Evolutionary conservation across 2,113 vertebrate genomes (phyloP), one percentile per base, ranked within the genome.

Genomic region (Turnix velox): DNA sequence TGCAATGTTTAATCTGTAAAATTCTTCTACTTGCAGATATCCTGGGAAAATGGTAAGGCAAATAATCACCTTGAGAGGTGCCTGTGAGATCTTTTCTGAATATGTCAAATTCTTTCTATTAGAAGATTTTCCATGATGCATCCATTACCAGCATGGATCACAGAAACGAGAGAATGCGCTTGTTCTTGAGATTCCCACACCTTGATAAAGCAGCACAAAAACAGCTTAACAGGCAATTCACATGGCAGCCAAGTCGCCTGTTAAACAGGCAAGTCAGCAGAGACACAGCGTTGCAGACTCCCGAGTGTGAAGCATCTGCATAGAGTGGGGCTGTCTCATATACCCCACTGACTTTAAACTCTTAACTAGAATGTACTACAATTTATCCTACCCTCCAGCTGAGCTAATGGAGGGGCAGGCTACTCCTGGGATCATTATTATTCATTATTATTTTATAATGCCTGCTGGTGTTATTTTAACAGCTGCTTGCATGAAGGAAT

Each of bases 391-490:
- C 37, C 45, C 71, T 94, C 62, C 82, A 87, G 58, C 71, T 85
- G 84, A 91, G 67, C 42, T 79, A 87, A 82, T 45, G 31, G 77
- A 84, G 37, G 43, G 58, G 6, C 28, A 87, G 33, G 52, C 49
- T 72, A 54, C 40, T 87, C 54, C 45, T 83, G 67, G 57, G 49
- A 87, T 83, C n/a, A 37, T 85, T 94, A 91, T 33, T 84, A 62
- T 72, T 92, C 74, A 87, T 82, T 65, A 82, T 89, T 87, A 84
- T 87, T 94, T 92, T 61, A 87, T 79, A 87, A 61, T 48, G 62
- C 62, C 82, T 89, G 54, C 71, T 63, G 65, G 59, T 58, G 35
- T 49, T 72, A 52, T 69, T 93, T 94, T 51, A 96, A 72, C 61
- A 87, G 73, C 77, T 76, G 66, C 35, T 84, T 1, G 1, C 67